Evolutionary conservation across 2,113 vertebrate species (phyloP).

Genomic region (Pseudopodoces humilis): DNA sequence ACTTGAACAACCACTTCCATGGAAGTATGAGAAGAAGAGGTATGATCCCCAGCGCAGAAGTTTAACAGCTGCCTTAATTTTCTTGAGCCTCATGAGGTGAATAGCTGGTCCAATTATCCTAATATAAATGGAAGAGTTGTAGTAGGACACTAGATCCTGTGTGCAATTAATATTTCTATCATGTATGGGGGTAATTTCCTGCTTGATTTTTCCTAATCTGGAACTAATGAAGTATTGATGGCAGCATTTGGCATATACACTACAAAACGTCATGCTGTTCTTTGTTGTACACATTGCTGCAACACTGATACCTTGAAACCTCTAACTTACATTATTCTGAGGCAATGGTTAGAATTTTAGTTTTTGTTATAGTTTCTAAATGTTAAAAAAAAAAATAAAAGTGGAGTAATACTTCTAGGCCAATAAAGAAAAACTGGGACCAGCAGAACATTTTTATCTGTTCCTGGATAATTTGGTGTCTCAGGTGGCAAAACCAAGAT

Average conservation of each 20-base stretch:
- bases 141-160: background rate
- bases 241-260: background rate
- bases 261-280: accelerated
- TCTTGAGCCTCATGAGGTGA: background rate
- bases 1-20: background rate
- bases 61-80: background rate
- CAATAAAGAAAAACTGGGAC: background rate
- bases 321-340: background rate
- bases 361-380: background rate
- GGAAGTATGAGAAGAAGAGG: background rate
- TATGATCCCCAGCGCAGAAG: background rate
- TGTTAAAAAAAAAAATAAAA: background rate
- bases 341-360: background rate
- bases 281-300: background rate
- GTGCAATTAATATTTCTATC: background rate
- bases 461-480: background rate
- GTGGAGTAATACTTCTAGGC: background rate
- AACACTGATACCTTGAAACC: background rate
- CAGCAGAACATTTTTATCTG: background rate
- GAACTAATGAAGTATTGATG: background rate
- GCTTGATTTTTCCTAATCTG: background rate
- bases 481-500: background rate
- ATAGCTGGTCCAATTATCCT: background rate
- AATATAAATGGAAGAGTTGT: background rate
- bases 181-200: background rate